Base-by-base conservation (phyloP, 2,113 vertebrate genomes). In the Geothlypis trichas region DNA sequence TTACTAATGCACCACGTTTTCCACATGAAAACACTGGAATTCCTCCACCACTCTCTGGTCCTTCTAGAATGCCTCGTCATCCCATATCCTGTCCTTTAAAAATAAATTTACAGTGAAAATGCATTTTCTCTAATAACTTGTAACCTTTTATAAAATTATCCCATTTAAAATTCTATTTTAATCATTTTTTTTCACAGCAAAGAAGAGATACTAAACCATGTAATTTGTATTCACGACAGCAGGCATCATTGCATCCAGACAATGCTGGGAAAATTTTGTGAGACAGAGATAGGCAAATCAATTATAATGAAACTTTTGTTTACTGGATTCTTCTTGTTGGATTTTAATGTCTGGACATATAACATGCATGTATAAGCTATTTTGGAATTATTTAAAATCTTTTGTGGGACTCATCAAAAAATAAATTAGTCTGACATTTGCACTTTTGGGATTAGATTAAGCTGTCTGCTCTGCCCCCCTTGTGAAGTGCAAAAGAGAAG, bases 261-360 rank as follows among this genome's bases (percentile, higher is more conserved):
- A 93, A 76, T 33, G 55, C 61, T 67, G 59, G 49, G 71, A 89
- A 93, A 88, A 66, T 80, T 88, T 96, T 94, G 93, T 76, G 54
- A 93, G 84, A 82, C 74, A 69, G 87, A 93, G 75, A 91, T 86
- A 95, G 91, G 82, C 72, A 94, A 96, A 96, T 90, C 39, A 95
- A 31, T 88, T 90, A 71, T 61, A 91, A 86, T 71, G 55, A 83
- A 96, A 90, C 54, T 93, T 96, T 80, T 91, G 67, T 93, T 95
- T 85, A 41, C 63, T 69, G 82, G 54, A 77, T 94, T 59, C 28
- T 68, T 78, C 49, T 49, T 78, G 61, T 44, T 92, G 75, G 27
- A 44, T 93, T 91, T 87, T 88, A 80, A n/a, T 77, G 75, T 77
- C 42, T 85, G 82, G 72, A 68, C 82, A 67, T 77, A 69, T 66